Percentiles rank a stretch among this genome's conserved stretches.
Evolutionary conservation across 2,888 invertebrate species (phyloP).

Genomic region (Pammene fasciana): DNA sequence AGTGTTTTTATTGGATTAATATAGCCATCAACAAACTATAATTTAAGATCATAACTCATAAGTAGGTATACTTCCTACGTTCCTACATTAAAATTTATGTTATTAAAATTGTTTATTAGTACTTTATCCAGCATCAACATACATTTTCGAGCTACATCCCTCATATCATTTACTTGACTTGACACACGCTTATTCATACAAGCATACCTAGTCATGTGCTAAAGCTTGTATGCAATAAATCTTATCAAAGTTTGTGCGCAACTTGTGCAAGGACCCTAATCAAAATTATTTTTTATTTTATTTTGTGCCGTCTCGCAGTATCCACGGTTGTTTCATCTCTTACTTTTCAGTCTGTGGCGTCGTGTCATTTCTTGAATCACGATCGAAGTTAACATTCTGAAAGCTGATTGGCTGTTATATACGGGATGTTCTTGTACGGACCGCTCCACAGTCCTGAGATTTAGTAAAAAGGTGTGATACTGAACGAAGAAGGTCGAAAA

Average conservation of each 20-base stretch:
- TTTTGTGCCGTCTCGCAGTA: slow-evolving; percentile 26
- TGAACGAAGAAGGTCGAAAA: background rate
- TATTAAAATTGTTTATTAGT: too few species aligned
- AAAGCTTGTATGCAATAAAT: slow-evolving; percentile 13
- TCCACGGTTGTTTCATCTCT: slow-evolving; percentile 15
- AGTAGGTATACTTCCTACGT: too few species aligned
- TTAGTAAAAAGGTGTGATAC: slow-evolving; percentile 27
- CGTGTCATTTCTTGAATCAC: slow-evolving; percentile 31
- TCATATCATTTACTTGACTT: too few species aligned
- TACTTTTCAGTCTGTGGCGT: slow-evolving; percentile 29
- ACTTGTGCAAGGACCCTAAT: slow-evolving; percentile 31
- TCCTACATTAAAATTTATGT: too few species aligned
- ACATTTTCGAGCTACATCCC: too few species aligned
- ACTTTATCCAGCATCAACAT: too few species aligned
- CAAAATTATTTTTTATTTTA: slow-evolving; percentile 28
- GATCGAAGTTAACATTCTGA: slow-evolving; percentile 35
- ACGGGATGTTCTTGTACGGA: slow-evolving; percentile 17
- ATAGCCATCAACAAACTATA: too few species aligned
- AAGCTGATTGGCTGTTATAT: slow-evolving; percentile 34
- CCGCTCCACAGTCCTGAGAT: slow-evolving; percentile 10
- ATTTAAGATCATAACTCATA: too few species aligned
- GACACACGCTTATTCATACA: background rate
- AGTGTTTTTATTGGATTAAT: too few species aligned
- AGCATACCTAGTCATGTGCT: background rate
- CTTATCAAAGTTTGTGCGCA: slow-evolving; percentile 27